phyloP scores from a whole-genome alignment of 2,797 vertebrate species.

The Takifugu rubripes region DNA sequence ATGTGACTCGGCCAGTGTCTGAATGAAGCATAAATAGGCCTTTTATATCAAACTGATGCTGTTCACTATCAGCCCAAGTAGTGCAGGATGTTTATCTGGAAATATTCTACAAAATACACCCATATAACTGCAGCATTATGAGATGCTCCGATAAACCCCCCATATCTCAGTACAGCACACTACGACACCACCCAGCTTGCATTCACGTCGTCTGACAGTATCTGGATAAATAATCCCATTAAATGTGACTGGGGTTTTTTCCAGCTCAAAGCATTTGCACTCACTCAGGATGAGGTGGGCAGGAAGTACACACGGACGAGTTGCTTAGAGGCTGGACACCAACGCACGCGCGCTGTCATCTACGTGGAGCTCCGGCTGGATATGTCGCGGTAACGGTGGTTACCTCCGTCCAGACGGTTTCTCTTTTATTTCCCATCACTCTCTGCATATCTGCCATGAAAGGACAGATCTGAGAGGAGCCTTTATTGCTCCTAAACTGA shows the following conservation, averaged over 20 bases:
- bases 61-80: conserved; percentile 20
- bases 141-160: conserved; percentile 46
- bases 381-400: conserved; percentile 23
- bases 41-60: conserved; percentile 20
- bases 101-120: conserved; percentile 6
- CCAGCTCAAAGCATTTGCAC: conserved; percentile 55
- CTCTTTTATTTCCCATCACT: conserved; percentile 27
- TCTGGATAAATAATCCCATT: conserved; percentile 72
- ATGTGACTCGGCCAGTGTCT: conserved; percentile 19
- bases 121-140: conserved; percentile 44
- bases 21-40: conserved; percentile 31
- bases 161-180: conserved; percentile 46
- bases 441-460: conserved; percentile 27
- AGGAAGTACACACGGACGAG: conserved; percentile 59
- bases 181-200: conserved; percentile 38
- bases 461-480: conserved; percentile 8
- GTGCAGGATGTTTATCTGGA: conserved; percentile 38
- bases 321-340: conserved; percentile 58
- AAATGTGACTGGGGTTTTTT: conserved; percentile 68
- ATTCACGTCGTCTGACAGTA: conserved; percentile 51
- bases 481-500: conserved; percentile 10
- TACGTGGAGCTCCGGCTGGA: conserved; percentile 27
- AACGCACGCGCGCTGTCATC: conserved; percentile 12
- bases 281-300: conserved; percentile 53
- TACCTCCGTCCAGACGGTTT: conserved; percentile 26